Evolutionary conservation across 2,888 invertebrate species (phyloP).

Genomic region (Tineola bisselliella): DNA sequence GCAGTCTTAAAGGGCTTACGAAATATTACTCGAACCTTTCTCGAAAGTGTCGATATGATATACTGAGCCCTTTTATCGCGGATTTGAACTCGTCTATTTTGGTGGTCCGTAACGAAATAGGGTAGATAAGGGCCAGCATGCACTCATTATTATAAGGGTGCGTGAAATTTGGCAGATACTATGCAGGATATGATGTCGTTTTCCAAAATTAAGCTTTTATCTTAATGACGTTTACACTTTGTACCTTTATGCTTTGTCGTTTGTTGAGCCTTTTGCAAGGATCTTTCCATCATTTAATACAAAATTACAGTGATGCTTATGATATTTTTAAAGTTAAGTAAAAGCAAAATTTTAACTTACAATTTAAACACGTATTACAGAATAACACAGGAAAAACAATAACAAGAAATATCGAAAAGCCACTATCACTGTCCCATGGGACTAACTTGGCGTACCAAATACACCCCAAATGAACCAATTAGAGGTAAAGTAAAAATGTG

Average conservation of each 20-base stretch:
- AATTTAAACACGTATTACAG: neutral
- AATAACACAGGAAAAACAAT: neutral
- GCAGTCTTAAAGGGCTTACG: conserved; percentile 45
- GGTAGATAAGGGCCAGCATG: conserved; percentile 50
- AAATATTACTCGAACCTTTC: conserved; percentile 46
- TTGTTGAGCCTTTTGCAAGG: no score
- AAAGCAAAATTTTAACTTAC: no score
- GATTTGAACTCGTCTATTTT: conserved; percentile 26
- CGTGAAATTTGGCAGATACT: conserved; percentile 61
- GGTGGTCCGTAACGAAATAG: conserved; percentile 33
- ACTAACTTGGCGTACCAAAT: conserved; percentile 37
- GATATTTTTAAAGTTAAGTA: no score
- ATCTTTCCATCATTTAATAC: no score
- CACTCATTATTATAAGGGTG: conserved; percentile 58
- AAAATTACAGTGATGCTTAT: no score
- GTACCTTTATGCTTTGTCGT: neutral
- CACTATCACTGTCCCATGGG: conserved; percentile 32
- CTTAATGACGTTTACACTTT: neutral
- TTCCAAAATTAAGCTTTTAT: conserved; percentile 8
- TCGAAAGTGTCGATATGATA: conserved; percentile 62
- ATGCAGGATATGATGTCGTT: conserved; percentile 1
- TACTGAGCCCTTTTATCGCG: conserved; percentile 53
- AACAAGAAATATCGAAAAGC: neutral
- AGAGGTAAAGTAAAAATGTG: conserved; percentile 63
- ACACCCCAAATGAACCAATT: conserved; percentile 60